Evolutionary conservation across 2,888 invertebrate species (phyloP).

Genomic region (Pollenia labialis): DNA sequence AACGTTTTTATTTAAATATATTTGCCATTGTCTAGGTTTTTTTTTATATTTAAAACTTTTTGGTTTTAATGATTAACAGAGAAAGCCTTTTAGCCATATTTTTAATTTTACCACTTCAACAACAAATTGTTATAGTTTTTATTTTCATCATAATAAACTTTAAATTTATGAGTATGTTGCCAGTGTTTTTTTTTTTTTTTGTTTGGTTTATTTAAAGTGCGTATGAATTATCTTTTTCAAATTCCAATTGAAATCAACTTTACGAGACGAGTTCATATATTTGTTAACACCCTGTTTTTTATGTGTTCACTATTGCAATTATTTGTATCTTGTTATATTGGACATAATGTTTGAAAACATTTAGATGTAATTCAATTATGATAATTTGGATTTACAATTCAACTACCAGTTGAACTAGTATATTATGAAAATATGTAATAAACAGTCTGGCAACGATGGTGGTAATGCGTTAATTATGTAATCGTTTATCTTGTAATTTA

Average conservation of each 20-base stretch:
- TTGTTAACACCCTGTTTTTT: slow-evolving; percentile 7
- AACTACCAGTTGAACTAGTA: slow-evolving; percentile 18
- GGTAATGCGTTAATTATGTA: neutral
- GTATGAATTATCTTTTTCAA: neutral
- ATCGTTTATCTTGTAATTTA: neutral
- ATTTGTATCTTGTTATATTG: slow-evolving; percentile 21
- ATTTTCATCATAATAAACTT: slow-evolving; percentile 29
- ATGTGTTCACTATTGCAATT: slow-evolving; percentile 5
- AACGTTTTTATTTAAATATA: slow-evolving; percentile 14
- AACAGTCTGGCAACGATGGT: neutral
- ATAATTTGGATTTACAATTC: neutral
- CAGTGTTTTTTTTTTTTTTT: neutral
- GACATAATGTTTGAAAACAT: slow-evolving; percentile 13
- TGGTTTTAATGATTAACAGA: neutral
- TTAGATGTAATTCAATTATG: slow-evolving; percentile 26
- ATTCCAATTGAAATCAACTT: neutral
- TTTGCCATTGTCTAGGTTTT: slow-evolving; percentile 6
- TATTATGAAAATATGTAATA: neutral
- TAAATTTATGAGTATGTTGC: slow-evolving; percentile 9
- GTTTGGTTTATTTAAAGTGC: neutral
- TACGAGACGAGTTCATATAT: slow-evolving; percentile 2
- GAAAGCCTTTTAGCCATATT: slow-evolving; percentile 58
- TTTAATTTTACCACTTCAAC: slow-evolving; percentile 40
- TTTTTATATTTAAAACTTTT: neutral
- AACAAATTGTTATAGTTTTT: slow-evolving; percentile 61